Base-by-base conservation (phyloP, 2,888 invertebrate species). In the Plagiodera versicolora region DNA sequence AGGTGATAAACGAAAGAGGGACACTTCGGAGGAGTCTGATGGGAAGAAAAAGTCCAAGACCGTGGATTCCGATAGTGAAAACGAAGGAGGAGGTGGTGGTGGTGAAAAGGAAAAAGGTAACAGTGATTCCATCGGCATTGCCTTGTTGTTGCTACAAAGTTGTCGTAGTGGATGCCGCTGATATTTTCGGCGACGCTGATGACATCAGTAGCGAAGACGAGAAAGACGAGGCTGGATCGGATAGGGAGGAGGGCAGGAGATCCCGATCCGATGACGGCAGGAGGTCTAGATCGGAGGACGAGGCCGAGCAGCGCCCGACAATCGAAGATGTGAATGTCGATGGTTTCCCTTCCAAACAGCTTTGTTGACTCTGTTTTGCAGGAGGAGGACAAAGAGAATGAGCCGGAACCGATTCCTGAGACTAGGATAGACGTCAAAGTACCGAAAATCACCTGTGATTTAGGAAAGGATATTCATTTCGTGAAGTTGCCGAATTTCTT, bases 401-500 rank as follows among this genome's bases (percentile, higher is more conserved):
- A 92, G 74, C 87, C 87, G 0, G 93, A 94, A 74, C 90, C 88
- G 11, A 85, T 91, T 16, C 95, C 94, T 1, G 98, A 98, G 81
- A 97, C 96, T 0, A 84, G 95, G 68, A 98, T 98, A 59, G 96
- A 98, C 73, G 97, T 97, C 1, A 95, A 97, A 82, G 96, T 98
- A 79, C 98, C 98, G 1, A 91, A 95, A 81, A 97, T 98, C 62
- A 89, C 89, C 71, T 94, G 95, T 0, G 94, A 97, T 80, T 83
- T 98, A 1, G 97, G 97, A 54, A 89, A 89, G 67, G 95, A 95
- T 75, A 86, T 97, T 72, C 94, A 98, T 79, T 98, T 98, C 73
- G 95, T 98, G 0, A 98, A 98, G 78, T 81, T 99, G 60, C 99
- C 99, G 1, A 99, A 99, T 81, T 99, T 99, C 81, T 86, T 99